Evolutionary conservation across 2,113 vertebrate species (phyloP).

Genomic region (Pseudorhombus dupliciocellatus): DNA sequence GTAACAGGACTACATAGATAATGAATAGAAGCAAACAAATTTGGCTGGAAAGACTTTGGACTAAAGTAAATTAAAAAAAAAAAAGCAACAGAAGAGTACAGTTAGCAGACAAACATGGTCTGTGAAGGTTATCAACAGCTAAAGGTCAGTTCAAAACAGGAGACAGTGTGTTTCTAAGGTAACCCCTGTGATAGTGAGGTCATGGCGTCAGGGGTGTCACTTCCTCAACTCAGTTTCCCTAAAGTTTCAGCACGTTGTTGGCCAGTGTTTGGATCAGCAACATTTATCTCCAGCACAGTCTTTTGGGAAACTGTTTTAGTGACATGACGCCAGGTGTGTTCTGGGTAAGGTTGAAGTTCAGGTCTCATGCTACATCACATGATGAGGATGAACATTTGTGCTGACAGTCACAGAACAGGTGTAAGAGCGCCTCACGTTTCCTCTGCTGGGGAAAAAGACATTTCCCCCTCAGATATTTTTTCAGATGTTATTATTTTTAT

Average conservation of each 20-base stretch:
- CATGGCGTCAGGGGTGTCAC: neutral
- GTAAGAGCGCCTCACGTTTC: slow-evolving; percentile 41
- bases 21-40: slow-evolving; percentile 30
- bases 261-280: neutral
- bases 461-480: slow-evolving; percentile 35
- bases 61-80: neutral
- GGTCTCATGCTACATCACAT: slow-evolving; percentile 45
- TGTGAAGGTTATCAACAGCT: slow-evolving; percentile 26
- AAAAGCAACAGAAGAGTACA: slow-evolving; percentile 38
- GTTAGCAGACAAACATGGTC: slow-evolving; percentile 26
- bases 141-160: slow-evolving; percentile 33
- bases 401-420: slow-evolving; percentile 21
- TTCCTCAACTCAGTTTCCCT: slow-evolving; percentile 19
- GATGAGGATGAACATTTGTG: slow-evolving; percentile 37
- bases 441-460: slow-evolving; percentile 31
- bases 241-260: neutral
- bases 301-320: neutral
- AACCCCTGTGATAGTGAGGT: slow-evolving; percentile 15
- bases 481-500: slow-evolving; percentile 12
- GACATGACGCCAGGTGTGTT: neutral
- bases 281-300: neutral
- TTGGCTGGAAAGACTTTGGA: slow-evolving; percentile 69
- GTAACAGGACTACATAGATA: slow-evolving; percentile 16
- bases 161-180: slow-evolving; percentile 19
- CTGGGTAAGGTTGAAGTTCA: neutral